These are phyloP conservation scores for Nycteola revayana DNA, from an alignment of 2,888 invertebrate species.

Conservation along the genomic window DNA sequence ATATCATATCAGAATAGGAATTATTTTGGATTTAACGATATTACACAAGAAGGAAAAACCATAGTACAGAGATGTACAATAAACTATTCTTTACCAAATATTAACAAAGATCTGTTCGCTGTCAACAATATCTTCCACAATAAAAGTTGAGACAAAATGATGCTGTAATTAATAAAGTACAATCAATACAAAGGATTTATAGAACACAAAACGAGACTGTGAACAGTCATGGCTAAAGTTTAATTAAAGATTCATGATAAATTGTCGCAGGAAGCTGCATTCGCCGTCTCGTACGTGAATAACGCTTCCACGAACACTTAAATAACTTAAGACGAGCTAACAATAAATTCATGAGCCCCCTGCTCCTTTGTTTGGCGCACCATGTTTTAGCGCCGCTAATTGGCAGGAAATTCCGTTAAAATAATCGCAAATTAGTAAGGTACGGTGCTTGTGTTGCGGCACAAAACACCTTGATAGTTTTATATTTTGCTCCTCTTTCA, in stretches of 20 bases:
- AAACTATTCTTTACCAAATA: no score
- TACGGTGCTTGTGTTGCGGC: slow-evolving; percentile 13
- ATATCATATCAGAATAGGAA: no score
- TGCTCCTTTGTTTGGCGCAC: slow-evolving; percentile 63
- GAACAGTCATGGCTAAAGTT: slow-evolving; percentile 74
- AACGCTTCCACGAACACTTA: slow-evolving; percentile 71
- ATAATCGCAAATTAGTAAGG: slow-evolving; percentile 60
- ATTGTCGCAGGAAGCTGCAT: slow-evolving; percentile 78
- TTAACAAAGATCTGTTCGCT: no score
- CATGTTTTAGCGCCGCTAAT: slow-evolving; percentile 67
- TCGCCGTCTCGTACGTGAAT: slow-evolving; percentile 71
- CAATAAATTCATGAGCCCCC: slow-evolving; percentile 75
- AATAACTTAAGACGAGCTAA: slow-evolving; percentile 75
- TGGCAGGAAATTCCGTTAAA: slow-evolving; percentile 71
- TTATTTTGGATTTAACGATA: no score
- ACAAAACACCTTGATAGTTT: neutral
- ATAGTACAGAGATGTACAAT: no score
- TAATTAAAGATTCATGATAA: slow-evolving; percentile 82
- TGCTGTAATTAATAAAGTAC: slow-evolving; percentile 30
- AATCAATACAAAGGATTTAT: slow-evolving; percentile 42
- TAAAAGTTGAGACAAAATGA: slow-evolving; percentile 1
- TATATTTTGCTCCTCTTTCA: neutral
- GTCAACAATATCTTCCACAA: neutral
- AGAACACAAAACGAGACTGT: slow-evolving; percentile 62
- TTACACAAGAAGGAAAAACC: no score